A percentile compares a stretch with the other conserved stretches of the same genome.
phyloP scores from a whole-genome alignment of 2,888 invertebrate genomes.

The Dicyrtoma fusca region DNA sequence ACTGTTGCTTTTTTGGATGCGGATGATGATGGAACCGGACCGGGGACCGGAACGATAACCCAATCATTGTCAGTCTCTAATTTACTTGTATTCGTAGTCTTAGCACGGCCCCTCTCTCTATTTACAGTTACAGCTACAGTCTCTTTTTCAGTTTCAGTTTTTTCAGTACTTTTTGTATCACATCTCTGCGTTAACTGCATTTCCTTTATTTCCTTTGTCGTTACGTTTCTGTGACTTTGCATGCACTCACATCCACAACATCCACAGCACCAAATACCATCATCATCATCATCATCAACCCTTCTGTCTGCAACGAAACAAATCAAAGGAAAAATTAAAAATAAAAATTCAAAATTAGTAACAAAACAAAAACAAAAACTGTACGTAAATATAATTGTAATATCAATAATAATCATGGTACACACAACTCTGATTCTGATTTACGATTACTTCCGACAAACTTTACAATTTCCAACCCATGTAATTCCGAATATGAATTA shows the following conservation, averaged over 20 bases:
- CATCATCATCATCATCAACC: constrained; percentile 37
- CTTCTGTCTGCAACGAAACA: constrained; percentile 45
- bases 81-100: constrained; percentile 6
- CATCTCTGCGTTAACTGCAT: constrained; percentile 27
- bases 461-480: too few relatives aligned
- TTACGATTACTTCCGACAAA: too few relatives aligned
- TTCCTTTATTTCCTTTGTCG: constrained; percentile 12
- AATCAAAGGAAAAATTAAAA: constrained; percentile 26
- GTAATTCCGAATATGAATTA: too few relatives aligned
- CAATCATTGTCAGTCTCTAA: constrained; percentile 22
- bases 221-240: constrained; percentile 21
- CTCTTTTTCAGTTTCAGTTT: not conserved
- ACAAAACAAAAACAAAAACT: not conserved
- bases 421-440: too few relatives aligned
- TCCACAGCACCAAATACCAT: constrained; percentile 51
- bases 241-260: constrained; percentile 51
- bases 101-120: constrained; percentile 1
- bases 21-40: not conserved
- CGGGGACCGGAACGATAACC: not conserved
- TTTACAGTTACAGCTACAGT: too few relatives aligned
- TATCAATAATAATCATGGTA: too few relatives aligned
- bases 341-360: constrained; percentile 33
- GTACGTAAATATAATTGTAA: too few relatives aligned
- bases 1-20: too few relatives aligned
- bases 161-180: constrained; percentile 19